Conservation (phyloP, 1,140 invertebrate species). For the Diorhabda sublineata region DNA sequence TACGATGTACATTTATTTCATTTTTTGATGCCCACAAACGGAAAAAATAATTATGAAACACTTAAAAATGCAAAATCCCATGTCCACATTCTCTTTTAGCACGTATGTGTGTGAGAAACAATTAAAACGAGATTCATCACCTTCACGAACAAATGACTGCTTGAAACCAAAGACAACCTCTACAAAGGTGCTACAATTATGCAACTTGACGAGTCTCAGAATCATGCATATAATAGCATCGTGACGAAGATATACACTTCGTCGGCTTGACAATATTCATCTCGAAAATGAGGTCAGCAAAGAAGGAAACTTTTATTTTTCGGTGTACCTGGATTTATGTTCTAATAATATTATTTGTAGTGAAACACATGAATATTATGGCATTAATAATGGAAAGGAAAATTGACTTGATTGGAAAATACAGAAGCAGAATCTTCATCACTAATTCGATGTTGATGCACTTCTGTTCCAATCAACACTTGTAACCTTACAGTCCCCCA, state of each 20-base stretch:
- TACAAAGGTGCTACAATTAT: slow-evolving; percentile 2
- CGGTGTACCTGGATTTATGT: neutral
- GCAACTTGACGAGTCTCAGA: neutral
- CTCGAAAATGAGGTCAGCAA: neutral
- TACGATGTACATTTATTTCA: too few species aligned
- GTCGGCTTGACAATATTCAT: neutral
- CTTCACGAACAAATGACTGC: slow-evolving; percentile 1
- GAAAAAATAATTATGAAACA: neutral
- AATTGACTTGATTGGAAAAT: neutral
- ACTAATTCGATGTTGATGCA: too few species aligned
- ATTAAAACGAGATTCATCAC: neutral
- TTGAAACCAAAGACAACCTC: neutral
- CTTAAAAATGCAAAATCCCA: neutral
- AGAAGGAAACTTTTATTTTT: neutral
- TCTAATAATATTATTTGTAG: neutral
- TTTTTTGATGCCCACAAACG: too few species aligned
- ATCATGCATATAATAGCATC: neutral
- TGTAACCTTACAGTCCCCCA: too few species aligned
- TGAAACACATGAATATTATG: neutral
- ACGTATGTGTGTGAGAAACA: neutral
- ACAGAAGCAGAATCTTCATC: too few species aligned
- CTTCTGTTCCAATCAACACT: too few species aligned
- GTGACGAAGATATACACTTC: neutral
- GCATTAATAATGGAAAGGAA: neutral
- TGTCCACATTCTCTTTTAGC: neutral